Percentiles rank a stretch among this genome's conserved stretches.
Conservation (phyloP, 2,113 vertebrate genomes). For the Podilymbus podiceps region DNA sequence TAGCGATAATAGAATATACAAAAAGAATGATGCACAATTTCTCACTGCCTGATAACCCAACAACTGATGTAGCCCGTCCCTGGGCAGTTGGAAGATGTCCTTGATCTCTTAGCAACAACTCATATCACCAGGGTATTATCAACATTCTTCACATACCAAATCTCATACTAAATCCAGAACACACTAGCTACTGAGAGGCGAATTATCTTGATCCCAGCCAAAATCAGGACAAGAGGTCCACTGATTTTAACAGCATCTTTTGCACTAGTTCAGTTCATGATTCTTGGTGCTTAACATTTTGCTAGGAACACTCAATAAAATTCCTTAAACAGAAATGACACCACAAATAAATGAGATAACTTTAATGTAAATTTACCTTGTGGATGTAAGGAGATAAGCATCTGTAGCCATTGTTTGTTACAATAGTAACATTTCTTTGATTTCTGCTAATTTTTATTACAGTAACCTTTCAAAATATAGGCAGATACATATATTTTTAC, state of each 20-base stretch:
- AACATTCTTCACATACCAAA: too few relatives aligned
- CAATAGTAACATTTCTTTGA: neutral
- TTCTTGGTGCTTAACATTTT: neutral
- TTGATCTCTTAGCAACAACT: too few relatives aligned
- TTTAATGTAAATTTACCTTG: neutral
- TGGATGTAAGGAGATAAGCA: neutral
- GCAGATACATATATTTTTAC: neutral
- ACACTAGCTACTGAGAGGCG: too few relatives aligned
- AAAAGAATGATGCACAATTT: too few relatives aligned
- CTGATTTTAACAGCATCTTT: neutral
- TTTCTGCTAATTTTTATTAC: neutral
- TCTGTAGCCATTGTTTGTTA: neutral
- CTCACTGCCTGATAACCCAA: too few relatives aligned
- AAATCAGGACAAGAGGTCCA: neutral
- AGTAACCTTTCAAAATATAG: neutral
- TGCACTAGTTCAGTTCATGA: neutral
- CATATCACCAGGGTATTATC: too few relatives aligned
- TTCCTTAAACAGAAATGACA: neutral
- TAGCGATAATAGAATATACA: too few relatives aligned
- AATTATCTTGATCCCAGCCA: too few relatives aligned
- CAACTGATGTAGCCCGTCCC: too few relatives aligned
- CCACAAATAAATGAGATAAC: neutral
- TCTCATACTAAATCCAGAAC: too few relatives aligned
- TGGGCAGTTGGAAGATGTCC: too few relatives aligned
- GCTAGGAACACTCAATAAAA: neutral